These are phyloP conservation scores for Cyprinodon tularosa DNA, from an alignment of 2,113 vertebrate genomes.

Conservation along the genomic window DNA sequence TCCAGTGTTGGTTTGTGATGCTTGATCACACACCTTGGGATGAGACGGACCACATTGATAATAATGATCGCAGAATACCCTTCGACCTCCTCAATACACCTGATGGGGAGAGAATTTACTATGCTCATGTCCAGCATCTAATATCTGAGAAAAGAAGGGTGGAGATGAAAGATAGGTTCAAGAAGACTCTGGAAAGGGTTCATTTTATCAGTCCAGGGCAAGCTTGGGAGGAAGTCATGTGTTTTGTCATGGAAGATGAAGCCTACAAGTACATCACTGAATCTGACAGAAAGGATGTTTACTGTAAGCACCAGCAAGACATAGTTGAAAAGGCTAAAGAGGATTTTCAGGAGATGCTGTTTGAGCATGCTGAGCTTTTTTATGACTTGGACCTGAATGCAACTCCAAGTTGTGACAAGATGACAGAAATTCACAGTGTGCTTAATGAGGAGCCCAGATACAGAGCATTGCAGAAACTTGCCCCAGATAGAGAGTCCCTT, in stretches of 20 bases:
- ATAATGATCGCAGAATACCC: conserved; percentile 94
- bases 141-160: conserved; percentile 91
- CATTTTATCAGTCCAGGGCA: conserved; percentile 96
- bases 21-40: conserved; percentile 95
- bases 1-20: conserved; percentile 93
- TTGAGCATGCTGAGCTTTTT: conserved; percentile 98
- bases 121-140: conserved; percentile 94
- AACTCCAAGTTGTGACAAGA: conserved; percentile 97
- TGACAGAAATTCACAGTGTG: conserved; percentile 96
- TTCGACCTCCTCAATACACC: conserved; percentile 92
- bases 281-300: conserved; percentile 93
- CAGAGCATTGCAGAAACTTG: conserved; percentile 97
- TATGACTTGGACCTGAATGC: conserved; percentile 98
- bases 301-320: conserved; percentile 94
- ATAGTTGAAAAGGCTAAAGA: conserved; percentile 99
- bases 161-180: conserved; percentile 99
- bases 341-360: conserved; percentile 99
- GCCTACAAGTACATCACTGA: conserved; percentile 97
- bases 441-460: conserved; percentile 97
- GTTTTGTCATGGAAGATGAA: conserved; percentile 97
- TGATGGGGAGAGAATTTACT: conserved; percentile 94
- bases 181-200: conserved; percentile 95
- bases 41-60: conserved; percentile 95
- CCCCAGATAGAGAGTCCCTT: conserved; percentile 96
- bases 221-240: conserved; percentile 97